Conservation (phyloP, 2,888 invertebrate species). For the Dioctria rufipes region DNA sequence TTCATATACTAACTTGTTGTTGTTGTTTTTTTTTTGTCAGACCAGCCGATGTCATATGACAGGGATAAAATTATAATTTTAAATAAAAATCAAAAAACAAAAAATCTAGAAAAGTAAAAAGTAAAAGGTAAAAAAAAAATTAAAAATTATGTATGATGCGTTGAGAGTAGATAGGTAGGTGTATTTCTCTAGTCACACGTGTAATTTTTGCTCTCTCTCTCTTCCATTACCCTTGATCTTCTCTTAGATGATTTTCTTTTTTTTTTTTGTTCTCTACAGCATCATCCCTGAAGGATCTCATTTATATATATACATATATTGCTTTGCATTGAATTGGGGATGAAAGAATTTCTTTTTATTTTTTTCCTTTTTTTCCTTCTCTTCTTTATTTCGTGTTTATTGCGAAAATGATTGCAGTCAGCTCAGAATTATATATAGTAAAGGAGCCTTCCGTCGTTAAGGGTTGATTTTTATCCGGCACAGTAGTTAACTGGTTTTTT, state of each 20-base stretch:
- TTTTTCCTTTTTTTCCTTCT: conserved; percentile 4
- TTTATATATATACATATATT: neutral
- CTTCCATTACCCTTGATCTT: neutral
- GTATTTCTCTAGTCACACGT: conserved; percentile 31
- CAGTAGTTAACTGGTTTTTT: too few relatives aligned
- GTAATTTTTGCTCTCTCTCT: conserved; percentile 36
- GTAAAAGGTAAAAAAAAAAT: neutral
- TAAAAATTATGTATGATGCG: neutral
- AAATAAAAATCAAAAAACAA: neutral
- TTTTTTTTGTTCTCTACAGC: conserved; percentile 2
- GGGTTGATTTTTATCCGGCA: too few relatives aligned
- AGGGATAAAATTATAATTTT: neutral
- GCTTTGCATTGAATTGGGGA: neutral
- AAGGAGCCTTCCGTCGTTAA: too few relatives aligned
- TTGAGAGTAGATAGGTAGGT: neutral
- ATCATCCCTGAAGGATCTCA: neutral
- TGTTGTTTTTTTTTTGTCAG: neutral
- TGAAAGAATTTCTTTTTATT: conserved; percentile 1
- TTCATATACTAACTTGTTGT: neutral
- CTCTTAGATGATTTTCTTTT: conserved; percentile 26
- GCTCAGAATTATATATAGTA: neutral
- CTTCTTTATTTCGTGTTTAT: conserved; percentile 9
- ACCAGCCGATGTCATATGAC: neutral
- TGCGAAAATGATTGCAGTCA: conserved; percentile 7
- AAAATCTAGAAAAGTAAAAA: neutral